Evolutionary conservation across 2,113 vertebrate species (phyloP), one percentile per base, ranked within the genome.

Genomic region (Callipepla squamata): DNA sequence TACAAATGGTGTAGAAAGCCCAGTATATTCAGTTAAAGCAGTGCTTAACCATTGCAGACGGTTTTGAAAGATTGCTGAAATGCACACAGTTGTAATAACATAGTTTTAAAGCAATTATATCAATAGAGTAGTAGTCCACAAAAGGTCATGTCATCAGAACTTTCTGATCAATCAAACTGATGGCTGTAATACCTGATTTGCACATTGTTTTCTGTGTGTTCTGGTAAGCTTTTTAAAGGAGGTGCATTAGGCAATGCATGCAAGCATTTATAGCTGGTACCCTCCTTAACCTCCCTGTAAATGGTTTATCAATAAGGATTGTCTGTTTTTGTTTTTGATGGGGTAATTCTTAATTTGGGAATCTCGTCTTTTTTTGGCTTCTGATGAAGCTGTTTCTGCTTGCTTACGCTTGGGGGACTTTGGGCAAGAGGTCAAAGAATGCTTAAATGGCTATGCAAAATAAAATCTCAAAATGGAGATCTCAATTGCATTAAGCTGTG

Each of bases 31-130:
- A 40, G 90, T 93, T 92, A 78, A 88, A 93, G 18, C 18, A 50
- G 15, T 14, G 6, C 75, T 92, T 81, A 80, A 63, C 42, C 82
- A 26, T 63, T 93, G 68, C 55, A 66, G 57, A 12, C 69, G 36
- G 30, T 26, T 93, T 94, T 85, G 53, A 95, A 94, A 87, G 70
- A 51, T 62, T 65, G 59, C 48, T 94, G 78, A 87, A 93, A 91
- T 78, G 40, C 50, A 42, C 25, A 11, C 36, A 25, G 17, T 58
- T 73, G 28, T 84, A 91, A 55, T 87, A 74, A 85, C 36, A 21
- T 34, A 1, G 1, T 87, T 92, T 79, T 55, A 82, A 84, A 94
- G 59, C 70, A 85, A 77, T 82, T 86, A 11, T 85, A 58, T 90
- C 74, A 75, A 5, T 76, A 58, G 38, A 63, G 12, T 73, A 62